phyloP scores from a whole-genome alignment of 2,888 invertebrate species.

The Leucozona laternaria region DNA sequence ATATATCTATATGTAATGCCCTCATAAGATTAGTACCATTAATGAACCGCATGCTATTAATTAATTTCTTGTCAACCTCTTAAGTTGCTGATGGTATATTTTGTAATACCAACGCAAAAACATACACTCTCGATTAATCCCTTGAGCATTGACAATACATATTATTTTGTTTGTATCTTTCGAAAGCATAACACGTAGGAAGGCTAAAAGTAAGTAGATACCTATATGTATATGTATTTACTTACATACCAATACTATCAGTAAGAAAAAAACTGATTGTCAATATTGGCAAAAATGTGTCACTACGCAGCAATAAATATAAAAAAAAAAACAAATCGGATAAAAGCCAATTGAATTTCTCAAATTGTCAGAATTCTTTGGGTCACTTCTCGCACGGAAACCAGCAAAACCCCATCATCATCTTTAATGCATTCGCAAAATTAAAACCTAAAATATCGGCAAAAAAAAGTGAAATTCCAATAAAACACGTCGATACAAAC shows the following conservation, averaged over 20 bases:
- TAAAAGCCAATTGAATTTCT: conserved; percentile 51
- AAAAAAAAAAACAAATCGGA: neutral
- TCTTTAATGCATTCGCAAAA: conserved; percentile 34
- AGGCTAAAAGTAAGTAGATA: neutral
- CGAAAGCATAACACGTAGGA: conserved; percentile 36
- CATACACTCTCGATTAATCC: conserved; percentile 16
- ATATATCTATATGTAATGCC: conserved; percentile 9
- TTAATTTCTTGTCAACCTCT: conserved; percentile 43
- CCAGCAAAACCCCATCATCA: conserved; percentile 13
- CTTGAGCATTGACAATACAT: conserved; percentile 26
- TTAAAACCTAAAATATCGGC: conserved; percentile 24
- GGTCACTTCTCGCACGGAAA: conserved; percentile 40
- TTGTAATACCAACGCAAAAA: neutral
- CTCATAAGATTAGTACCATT: conserved; percentile 51
- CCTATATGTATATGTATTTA: too few relatives aligned
- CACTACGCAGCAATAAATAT: conserved; percentile 16
- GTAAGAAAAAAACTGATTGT: conserved; percentile 13
- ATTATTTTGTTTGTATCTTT: conserved; percentile 12
- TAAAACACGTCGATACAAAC: conserved; percentile 34
- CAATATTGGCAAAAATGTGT: conserved; percentile 51
- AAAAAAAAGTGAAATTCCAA: conserved; percentile 36
- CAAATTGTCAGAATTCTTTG: conserved; percentile 57
- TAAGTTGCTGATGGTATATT: neutral
- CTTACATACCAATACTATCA: neutral
- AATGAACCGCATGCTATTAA: conserved; percentile 49